phyloP scores from a whole-genome alignment of 2,113 vertebrate species.

The Cinclus cinclus region DNA sequence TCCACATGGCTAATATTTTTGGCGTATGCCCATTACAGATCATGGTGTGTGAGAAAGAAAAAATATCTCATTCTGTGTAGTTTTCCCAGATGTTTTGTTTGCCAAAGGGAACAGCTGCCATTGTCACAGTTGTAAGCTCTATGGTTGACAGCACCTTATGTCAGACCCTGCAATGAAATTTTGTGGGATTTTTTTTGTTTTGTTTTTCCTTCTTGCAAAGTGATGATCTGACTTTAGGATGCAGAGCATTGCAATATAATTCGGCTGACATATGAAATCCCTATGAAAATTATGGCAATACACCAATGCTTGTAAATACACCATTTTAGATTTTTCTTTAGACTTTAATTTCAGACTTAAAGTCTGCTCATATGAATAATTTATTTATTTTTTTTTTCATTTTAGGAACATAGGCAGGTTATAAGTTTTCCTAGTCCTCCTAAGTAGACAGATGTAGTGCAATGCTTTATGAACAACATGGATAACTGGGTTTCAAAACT shows the following conservation, averaged over 20 bases:
- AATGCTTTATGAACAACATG: neutral
- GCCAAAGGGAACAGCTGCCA: slow-evolving; percentile 67
- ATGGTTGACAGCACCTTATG: slow-evolving; percentile 61
- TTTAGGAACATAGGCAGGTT: neutral
- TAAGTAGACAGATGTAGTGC: neutral
- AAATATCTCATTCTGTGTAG: slow-evolving; percentile 20
- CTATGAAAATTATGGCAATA: neutral
- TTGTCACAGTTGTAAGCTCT: slow-evolving; percentile 61
- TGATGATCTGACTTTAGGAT: neutral
- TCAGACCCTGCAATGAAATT: slow-evolving; percentile 31
- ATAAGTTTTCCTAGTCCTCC: neutral
- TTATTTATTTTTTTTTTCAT: neutral
- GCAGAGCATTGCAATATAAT: neutral
- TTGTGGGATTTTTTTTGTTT: neutral
- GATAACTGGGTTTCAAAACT: neutral
- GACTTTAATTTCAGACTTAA: slow-evolving; percentile 4
- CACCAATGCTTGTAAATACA: neutral
- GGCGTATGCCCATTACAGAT: slow-evolving; percentile 47
- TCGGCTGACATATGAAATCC: neutral
- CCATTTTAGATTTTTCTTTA: slow-evolving; percentile 12
- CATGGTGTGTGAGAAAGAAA: slow-evolving; percentile 34
- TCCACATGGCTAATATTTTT: slow-evolving; percentile 17
- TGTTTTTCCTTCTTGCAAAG: neutral
- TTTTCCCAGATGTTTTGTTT: slow-evolving; percentile 68
- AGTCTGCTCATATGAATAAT: slow-evolving; percentile 16